Evolutionary conservation across 2,797 vertebrate species (phyloP).

Genomic region (Labroides dimidiatus): DNA sequence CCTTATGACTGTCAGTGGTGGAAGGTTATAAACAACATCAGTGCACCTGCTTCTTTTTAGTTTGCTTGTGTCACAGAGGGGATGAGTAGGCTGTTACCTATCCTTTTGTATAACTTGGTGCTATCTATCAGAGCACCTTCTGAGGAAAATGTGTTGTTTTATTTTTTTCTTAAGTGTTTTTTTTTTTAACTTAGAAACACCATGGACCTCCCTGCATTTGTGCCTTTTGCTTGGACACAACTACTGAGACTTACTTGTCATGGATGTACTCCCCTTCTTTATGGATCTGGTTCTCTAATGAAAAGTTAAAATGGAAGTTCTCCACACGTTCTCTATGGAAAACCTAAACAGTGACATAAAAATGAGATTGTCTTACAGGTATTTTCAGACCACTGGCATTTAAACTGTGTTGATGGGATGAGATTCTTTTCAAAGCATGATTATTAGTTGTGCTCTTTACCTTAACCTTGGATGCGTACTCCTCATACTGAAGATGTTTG

Average conservation of each 20-base stretch:
- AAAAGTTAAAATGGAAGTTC: conserved; percentile 93
- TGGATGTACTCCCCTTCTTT: conserved; percentile 89
- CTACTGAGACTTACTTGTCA: conserved; percentile 86
- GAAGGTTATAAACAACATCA: too few species aligned
- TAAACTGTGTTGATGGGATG: neutral
- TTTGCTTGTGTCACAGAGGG: too few species aligned
- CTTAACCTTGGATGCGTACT: conserved; percentile 89
- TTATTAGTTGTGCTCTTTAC: conserved; percentile 35
- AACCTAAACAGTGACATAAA: conserved; percentile 45
- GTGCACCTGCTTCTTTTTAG: too few species aligned
- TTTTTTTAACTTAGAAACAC: too few species aligned
- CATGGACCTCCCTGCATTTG: too few species aligned
- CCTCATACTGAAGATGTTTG: conserved; percentile 91
- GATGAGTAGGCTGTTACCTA: too few species aligned
- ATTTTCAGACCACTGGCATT: neutral
- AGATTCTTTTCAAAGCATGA: neutral
- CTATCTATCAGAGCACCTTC: too few species aligned
- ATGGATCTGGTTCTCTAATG: conserved; percentile 94
- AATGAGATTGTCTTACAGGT: neutral
- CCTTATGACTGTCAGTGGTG: too few species aligned
- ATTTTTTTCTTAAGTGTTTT: too few species aligned
- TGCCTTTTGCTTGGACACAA: neutral
- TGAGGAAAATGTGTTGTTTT: too few species aligned
- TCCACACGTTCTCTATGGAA: conserved; percentile 88
- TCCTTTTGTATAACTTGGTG: too few species aligned